Evolutionary conservation across 2,113 vertebrate genomes (phyloP), one percentile per base, ranked within the genome.

Genomic region (Okapia johnstoni): DNA sequence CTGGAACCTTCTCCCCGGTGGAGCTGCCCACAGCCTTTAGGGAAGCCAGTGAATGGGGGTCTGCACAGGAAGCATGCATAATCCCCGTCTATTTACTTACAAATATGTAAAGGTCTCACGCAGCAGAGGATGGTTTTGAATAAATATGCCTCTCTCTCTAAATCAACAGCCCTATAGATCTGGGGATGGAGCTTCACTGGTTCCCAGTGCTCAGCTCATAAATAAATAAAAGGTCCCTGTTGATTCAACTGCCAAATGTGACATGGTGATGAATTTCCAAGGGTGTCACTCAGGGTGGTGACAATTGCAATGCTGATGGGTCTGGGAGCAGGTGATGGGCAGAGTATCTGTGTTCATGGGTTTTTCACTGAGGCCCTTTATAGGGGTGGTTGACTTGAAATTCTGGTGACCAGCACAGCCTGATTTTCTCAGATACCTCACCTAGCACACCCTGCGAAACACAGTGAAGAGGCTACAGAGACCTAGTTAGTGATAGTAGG

Each of bases 121-220:
- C 58, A 96, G 95, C 92, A 33, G 21, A 70, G 95, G 95, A 61
- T 90, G 93, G 96, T 90, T 88, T 96, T 94, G 97, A 97, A 97
- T 98, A 97, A 95, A 96, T 93, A 84, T 36, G 90, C 88, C 61
- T 50, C 85, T 79, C 60, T 95, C 85, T 97, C 46, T 76, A 80
- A 86, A 95, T 58, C 93, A 88, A 73, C 95, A 94, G 95, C 50
- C 76, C 76, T 61, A 4, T 73, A 83, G 96, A 93, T 92, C 87
- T 83, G 81, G 87, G 73, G 92, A 96, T 79, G 57, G 63, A 94
- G 43, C 92, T 58, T 76, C 5, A 2, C 40, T 52, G 79, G 90
- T 98, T 87, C 94, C 85, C 60, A 79, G 96, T 6, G 97, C 92
- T 97, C 76, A n/a, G 90, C 85, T 97, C 97, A 96, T 97, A 88